Base-by-base conservation (phyloP, 2,888 invertebrate species). In the Cheilosia grossa region DNA sequence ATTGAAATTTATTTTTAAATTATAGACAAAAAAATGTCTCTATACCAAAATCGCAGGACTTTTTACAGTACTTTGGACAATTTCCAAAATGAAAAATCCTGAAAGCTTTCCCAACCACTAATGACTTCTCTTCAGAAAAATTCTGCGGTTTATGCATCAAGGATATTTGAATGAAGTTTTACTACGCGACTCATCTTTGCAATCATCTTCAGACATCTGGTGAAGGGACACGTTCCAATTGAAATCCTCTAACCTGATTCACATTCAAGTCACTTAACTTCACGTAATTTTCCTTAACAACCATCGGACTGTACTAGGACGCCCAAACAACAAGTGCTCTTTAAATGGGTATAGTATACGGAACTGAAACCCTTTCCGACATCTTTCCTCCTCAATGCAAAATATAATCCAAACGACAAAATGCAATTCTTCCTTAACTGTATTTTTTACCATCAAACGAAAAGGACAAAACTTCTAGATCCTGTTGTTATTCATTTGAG, bases 401-500 rank as follows among this genome's bases (percentile, higher is more conserved):
- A 56, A 58, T 21, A 58, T 69, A 69, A 69, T 69, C 56, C 58
- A 56, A 47, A 44, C 47, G 58, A 58, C 69, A 69, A 69, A 69
- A 69, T 69, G 58, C 69, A 58, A 4, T 51, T 51, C 15, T 42
- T 21, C 40, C 17, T 13, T 40, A 30, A 33, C 33, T 40, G 27
- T 66, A 15, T 56, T 64, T 33, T 64, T n/a, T 47, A 17, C 44
- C 37, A 54, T 47, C 17, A 17, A 1, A 37, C 30, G n/a, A 56
- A 53, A 42, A 63, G 44, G 64, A 74, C 63, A 42, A 74, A 74
- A 64, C 63, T 56, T 74, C 47, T 47, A 47, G 42, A 56, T 64
- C 64, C 73, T 74, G 73, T 73, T 73, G 61, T 69, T 73, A 63
- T 73, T 63, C 61, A 73, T 73, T 73, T 73, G 59, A 40, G 72